Percentiles rank a stretch among this genome's conserved stretches.
Evolutionary conservation across 2,797 vertebrate species (phyloP).

Genomic region (Diplodus sargus): DNA sequence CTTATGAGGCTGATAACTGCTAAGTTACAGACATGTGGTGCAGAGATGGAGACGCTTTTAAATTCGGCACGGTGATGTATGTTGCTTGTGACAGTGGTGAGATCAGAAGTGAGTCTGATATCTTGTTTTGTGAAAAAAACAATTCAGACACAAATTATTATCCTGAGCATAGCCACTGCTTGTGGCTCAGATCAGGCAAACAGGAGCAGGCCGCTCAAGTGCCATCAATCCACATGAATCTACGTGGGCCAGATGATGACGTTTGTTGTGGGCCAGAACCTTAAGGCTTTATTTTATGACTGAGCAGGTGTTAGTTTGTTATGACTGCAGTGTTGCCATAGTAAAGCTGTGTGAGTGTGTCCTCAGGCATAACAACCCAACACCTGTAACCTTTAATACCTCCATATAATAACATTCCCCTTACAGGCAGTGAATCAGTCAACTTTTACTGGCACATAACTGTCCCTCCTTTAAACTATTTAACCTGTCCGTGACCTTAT

Average conservation of each 20-base stretch:
- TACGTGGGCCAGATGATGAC: too few relatives aligned
- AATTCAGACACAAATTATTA: not conserved
- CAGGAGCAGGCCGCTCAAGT: too few relatives aligned
- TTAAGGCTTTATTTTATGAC: not conserved
- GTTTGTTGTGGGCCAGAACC: too few relatives aligned
- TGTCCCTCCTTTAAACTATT: not conserved
- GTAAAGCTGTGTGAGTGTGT: not conserved
- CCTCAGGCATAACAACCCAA: conserved; percentile 1
- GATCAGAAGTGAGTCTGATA: too few relatives aligned
- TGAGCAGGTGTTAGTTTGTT: conserved; percentile 24
- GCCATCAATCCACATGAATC: too few relatives aligned
- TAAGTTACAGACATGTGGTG: too few relatives aligned
- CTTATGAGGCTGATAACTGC: too few relatives aligned
- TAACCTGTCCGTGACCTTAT: not conserved
- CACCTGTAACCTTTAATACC: conserved; percentile 3
- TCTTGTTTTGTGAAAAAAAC: not conserved
- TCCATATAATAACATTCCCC: not conserved
- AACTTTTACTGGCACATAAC: not conserved
- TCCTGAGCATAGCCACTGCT: too few relatives aligned
- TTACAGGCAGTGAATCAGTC: conserved; percentile 1
- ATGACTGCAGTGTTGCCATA: conserved; percentile 11
- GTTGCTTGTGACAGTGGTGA: too few relatives aligned
- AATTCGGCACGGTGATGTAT: too few relatives aligned
- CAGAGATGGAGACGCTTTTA: too few relatives aligned
- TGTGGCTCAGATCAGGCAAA: too few relatives aligned